A percentile compares a stretch with the other conserved stretches of the same genome.
These are phyloP conservation scores for Tragelaphus buxtoni DNA, from an alignment of 2,113 vertebrate genomes.

Conservation along the genomic window DNA sequence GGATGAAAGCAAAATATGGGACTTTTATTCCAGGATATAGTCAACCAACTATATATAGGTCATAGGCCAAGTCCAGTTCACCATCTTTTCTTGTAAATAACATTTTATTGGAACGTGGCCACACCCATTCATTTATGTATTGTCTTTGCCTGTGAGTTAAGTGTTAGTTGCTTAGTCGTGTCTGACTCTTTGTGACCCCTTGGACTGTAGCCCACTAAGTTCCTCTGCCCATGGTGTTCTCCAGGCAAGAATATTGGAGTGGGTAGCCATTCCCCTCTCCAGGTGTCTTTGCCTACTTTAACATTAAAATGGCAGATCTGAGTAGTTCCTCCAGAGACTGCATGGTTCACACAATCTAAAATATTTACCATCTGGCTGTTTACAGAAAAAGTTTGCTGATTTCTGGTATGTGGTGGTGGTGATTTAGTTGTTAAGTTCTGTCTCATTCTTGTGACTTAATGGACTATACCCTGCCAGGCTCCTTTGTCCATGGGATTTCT, in stretches of 20 bases:
- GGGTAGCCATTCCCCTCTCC: neutral
- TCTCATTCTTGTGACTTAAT: neutral
- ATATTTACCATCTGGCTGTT: neutral
- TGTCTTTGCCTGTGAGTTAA: neutral
- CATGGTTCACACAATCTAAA: neutral
- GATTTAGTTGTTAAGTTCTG: neutral
- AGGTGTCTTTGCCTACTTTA: neutral
- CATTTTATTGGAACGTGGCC: neutral
- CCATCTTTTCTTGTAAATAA: neutral
- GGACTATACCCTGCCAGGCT: neutral
- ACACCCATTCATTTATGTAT: neutral
- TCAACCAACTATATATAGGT: neutral
- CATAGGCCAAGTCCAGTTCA: neutral
- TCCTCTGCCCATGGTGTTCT: neutral
- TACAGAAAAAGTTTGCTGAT: neutral
- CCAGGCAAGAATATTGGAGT: neutral
- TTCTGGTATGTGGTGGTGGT: neutral
- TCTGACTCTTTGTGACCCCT: neutral
- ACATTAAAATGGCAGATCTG: neutral
- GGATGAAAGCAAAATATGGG: neutral
- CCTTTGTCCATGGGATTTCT: neutral
- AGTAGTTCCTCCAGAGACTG: neutral
- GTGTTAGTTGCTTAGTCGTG: neutral
- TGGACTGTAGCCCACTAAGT: rapidly evolving
- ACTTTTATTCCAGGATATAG: neutral